Evolutionary conservation across 2,797 vertebrate species (phyloP).

Genomic region (Phoxinus dragarum): DNA sequence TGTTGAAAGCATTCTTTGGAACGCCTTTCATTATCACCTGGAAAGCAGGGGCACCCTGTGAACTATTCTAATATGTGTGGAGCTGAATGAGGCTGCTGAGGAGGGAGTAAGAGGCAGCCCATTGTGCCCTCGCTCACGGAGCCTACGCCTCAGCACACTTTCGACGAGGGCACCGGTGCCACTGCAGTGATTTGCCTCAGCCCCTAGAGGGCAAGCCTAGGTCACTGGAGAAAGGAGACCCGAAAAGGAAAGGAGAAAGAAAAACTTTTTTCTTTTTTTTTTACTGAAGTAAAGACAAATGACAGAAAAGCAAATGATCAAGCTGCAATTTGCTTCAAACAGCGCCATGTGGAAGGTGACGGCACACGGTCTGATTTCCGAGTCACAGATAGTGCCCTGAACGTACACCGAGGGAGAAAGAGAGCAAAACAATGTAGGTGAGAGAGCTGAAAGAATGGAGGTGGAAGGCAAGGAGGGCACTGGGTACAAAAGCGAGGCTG

Average conservation of each 20-base stretch:
- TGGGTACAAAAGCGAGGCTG: constrained; percentile 66
- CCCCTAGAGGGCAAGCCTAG: constrained; percentile 67
- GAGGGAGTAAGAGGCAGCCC: constrained; percentile 45
- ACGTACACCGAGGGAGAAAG: constrained; percentile 53
- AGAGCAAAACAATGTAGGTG: constrained; percentile 61
- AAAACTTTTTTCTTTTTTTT: constrained; percentile 19
- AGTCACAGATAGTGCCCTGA: constrained; percentile 65
- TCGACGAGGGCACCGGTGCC: constrained; percentile 29
- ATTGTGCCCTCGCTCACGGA: constrained; percentile 52
- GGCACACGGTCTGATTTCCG: constrained; percentile 58
- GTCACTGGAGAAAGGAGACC: constrained; percentile 61
- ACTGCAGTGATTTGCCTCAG: constrained; percentile 63
- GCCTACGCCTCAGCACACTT: constrained; percentile 35
- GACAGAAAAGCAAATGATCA: constrained; percentile 48
- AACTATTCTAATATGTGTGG: constrained; percentile 71
- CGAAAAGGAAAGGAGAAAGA: constrained; percentile 51
- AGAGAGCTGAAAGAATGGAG: constrained; percentile 61
- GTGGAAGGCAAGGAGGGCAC: constrained; percentile 57
- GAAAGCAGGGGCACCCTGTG: constrained; percentile 71
- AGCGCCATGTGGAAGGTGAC: constrained; percentile 14
- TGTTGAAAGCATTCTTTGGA: constrained; percentile 74
- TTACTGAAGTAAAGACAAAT: constrained; percentile 53
- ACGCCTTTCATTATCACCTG: constrained; percentile 76
- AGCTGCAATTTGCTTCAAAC: constrained; percentile 41
- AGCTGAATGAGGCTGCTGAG: constrained; percentile 65